Evolutionary conservation across 2,113 vertebrate species (phyloP).

Genomic region (Tor tambroides): DNA sequence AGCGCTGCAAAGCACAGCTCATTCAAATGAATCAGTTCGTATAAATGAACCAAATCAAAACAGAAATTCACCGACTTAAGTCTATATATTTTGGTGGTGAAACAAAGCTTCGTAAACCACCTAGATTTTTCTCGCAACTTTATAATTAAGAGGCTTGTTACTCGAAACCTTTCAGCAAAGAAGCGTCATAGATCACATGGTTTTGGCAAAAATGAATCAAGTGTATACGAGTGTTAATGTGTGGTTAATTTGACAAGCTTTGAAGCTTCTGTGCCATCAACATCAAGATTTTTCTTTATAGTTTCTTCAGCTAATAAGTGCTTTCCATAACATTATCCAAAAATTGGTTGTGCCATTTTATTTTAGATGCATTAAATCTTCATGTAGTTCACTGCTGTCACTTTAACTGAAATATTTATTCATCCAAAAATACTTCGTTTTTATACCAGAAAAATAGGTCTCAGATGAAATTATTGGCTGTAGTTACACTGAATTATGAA

Average conservation of each 20-base stretch:
- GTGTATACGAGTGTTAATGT: not conserved
- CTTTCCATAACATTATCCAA: not conserved
- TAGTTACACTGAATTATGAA: not conserved
- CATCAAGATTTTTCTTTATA: not conserved
- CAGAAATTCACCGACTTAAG: no score
- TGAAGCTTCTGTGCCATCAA: not conserved
- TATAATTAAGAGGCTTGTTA: not conserved
- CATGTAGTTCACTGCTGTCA: not conserved
- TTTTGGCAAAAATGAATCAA: not conserved
- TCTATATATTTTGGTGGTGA: no score
- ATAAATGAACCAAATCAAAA: not conserved
- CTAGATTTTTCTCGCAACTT: no score
- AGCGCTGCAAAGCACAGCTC: no score
- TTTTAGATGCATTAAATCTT: not conserved
- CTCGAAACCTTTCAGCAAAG: no score
- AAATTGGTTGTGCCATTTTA: not conserved
- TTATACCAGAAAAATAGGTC: not conserved
- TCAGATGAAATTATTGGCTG: not conserved
- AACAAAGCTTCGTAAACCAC: no score
- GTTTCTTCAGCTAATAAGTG: not conserved
- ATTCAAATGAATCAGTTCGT: not conserved
- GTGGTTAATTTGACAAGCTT: not conserved
- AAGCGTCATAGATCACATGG: not conserved
- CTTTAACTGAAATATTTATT: not conserved
- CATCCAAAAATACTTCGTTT: not conserved